phyloP scores from a whole-genome alignment of 2,113 vertebrate genomes.

The Gobius niger region DNA sequence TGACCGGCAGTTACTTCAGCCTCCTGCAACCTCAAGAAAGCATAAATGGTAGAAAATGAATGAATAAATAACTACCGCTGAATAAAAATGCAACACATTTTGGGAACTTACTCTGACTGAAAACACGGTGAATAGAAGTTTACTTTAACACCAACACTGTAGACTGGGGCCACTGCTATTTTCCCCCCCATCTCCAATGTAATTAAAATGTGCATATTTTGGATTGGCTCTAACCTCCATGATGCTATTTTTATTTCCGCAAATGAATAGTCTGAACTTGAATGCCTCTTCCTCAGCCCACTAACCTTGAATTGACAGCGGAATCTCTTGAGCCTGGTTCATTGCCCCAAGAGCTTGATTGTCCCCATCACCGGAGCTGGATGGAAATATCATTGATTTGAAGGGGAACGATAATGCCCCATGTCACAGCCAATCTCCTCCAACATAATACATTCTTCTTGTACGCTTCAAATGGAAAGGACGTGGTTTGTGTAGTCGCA shows the following conservation, averaged over 20 bases:
- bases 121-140: too few species aligned
- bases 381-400: slow-evolving; percentile 9
- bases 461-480: slow-evolving; percentile 1
- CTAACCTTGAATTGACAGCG: not conserved
- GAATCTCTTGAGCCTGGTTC: slow-evolving; percentile 1
- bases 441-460: not conserved
- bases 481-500: slow-evolving; percentile 3
- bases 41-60: not conserved
- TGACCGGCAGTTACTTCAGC: slow-evolving; percentile 3
- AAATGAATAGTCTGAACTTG: slow-evolving; percentile 3
- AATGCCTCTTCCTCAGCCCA: not conserved
- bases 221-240: not conserved
- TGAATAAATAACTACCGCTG: not conserved
- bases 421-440: slow-evolving; percentile 17
- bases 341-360: slow-evolving; percentile 9
- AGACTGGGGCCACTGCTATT: not conserved
- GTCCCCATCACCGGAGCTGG: slow-evolving; percentile 10
- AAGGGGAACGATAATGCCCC: slow-evolving; percentile 15
- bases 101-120: not conserved
- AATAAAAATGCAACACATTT: not conserved
- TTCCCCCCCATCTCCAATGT: not conserved
- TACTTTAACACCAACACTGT: not conserved
- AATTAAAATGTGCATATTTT: not conserved
- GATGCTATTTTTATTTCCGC: slow-evolving; percentile 1
- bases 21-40: not conserved